Conservation (phyloP, 2,113 vertebrate species). For the Plecotus auritus region DNA sequence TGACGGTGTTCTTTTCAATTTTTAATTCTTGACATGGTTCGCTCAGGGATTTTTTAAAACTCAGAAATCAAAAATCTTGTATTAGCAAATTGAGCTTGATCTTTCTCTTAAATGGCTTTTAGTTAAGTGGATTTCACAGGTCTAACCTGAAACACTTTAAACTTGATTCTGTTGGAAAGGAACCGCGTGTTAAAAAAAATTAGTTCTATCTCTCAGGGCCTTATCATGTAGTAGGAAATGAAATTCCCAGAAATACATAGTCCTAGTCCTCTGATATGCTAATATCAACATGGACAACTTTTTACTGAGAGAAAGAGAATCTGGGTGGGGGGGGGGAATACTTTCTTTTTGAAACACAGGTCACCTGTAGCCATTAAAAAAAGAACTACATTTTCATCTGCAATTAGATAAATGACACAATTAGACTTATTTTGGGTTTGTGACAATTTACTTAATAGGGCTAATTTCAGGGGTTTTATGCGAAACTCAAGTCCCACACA, state of each 20-base stretch:
- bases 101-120: conserved; percentile 58
- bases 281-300: neutral
- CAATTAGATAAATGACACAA: conserved; percentile 56
- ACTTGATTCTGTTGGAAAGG: conserved; percentile 47
- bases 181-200: conserved; percentile 25
- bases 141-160: conserved; percentile 51
- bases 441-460: conserved; percentile 52
- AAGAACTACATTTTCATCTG: conserved; percentile 11
- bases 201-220: conserved; percentile 13
- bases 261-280: neutral
- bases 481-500: neutral
- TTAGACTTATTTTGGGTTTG: conserved; percentile 46
- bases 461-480: conserved; percentile 54
- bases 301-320: neutral
- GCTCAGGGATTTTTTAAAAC: conserved; percentile 42
- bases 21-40: conserved; percentile 72
- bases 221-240: conserved; percentile 6
- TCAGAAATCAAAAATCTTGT: conserved; percentile 44
- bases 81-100: conserved; percentile 63
- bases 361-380: neutral
- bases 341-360: neutral
- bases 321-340: neutral
- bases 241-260: neutral
- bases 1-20: conserved; percentile 62
- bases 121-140: conserved; percentile 52